These are phyloP conservation scores for Tetramorium parvispinum DNA, from an alignment of 1,140 invertebrate species.

Conservation along the genomic window DNA sequence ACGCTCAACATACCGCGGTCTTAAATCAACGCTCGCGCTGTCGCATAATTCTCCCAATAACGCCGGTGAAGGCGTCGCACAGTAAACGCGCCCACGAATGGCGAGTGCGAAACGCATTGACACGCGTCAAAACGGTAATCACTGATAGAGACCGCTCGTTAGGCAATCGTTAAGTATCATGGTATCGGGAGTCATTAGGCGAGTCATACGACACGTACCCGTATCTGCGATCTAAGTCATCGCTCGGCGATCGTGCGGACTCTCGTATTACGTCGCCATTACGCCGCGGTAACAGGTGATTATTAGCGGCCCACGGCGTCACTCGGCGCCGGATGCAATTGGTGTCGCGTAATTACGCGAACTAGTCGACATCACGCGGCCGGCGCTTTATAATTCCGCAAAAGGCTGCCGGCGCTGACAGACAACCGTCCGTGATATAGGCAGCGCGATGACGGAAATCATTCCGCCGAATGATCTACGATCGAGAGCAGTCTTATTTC, in stretches of 20 bases:
- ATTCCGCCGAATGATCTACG: constrained; percentile 16
- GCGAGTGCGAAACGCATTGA: constrained; percentile 35
- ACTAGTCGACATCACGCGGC: constrained; percentile 41
- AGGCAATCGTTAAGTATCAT: constrained; percentile 51
- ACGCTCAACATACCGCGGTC: constrained; percentile 23
- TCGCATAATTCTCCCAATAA: constrained; percentile 56
- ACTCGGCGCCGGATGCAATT: constrained; percentile 54
- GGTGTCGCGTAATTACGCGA: constrained; percentile 46
- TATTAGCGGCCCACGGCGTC: constrained; percentile 50
- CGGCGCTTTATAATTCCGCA: constrained; percentile 49
- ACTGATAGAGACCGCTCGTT: constrained; percentile 44
- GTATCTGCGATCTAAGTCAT: constrained; percentile 54
- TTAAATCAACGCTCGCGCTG: constrained; percentile 51
- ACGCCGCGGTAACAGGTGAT: constrained; percentile 53
- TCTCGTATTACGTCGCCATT: constrained; percentile 50
- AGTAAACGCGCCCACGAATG: constrained; percentile 45
- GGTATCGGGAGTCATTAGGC: constrained; percentile 46
- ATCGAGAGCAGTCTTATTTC: constrained; percentile 7
- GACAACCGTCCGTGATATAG: not conserved
- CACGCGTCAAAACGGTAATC: constrained; percentile 54
- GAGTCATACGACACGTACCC: not conserved
- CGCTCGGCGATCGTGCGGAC: constrained; percentile 2
- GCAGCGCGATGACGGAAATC: constrained; percentile 38
- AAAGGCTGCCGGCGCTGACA: constrained; percentile 34
- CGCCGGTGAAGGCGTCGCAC: constrained; percentile 23